Percentiles rank a stretch among this genome's conserved stretches.
These are phyloP conservation scores for Donacobius atricapilla DNA, from an alignment of 2,113 vertebrate genomes.

Conservation along the genomic window DNA sequence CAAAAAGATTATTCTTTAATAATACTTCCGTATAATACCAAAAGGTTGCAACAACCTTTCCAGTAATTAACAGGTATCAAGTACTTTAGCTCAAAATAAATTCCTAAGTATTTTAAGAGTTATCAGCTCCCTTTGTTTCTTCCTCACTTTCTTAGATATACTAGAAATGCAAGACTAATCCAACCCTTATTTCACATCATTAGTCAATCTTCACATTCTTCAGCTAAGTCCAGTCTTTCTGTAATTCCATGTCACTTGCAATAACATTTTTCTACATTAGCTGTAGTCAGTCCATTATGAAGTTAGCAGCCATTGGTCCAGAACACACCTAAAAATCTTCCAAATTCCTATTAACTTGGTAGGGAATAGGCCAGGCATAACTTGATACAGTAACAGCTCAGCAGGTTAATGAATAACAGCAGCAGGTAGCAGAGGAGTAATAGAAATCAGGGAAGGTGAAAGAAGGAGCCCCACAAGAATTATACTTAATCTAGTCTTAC, in stretches of 20 bases:
- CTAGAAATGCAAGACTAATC: not conserved
- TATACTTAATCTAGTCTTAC: not conserved
- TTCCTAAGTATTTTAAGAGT: not conserved
- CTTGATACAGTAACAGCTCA: not conserved
- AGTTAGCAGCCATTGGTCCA: not conserved
- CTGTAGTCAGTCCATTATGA: not conserved
- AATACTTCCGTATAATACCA: not conserved
- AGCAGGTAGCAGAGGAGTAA: not conserved
- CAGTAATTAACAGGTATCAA: not conserved
- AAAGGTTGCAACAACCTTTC: not conserved
- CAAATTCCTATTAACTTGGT: not conserved
- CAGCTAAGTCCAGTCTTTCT: accelerated
- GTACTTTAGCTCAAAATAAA: not conserved
- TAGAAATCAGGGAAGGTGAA: not conserved
- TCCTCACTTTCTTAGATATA: not conserved
- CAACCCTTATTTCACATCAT: not conserved
- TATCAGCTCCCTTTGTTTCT: not conserved
- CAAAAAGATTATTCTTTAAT: not conserved
- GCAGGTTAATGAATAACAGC: not conserved
- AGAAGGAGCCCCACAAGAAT: not conserved
- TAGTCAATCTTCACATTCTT: not conserved
- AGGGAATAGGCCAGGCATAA: not conserved
- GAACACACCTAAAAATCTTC: not conserved
- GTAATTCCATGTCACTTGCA: not conserved
- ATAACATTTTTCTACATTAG: not conserved